phyloP scores from a whole-genome alignment of 2,113 vertebrate genomes.

The Columba janthina region DNA sequence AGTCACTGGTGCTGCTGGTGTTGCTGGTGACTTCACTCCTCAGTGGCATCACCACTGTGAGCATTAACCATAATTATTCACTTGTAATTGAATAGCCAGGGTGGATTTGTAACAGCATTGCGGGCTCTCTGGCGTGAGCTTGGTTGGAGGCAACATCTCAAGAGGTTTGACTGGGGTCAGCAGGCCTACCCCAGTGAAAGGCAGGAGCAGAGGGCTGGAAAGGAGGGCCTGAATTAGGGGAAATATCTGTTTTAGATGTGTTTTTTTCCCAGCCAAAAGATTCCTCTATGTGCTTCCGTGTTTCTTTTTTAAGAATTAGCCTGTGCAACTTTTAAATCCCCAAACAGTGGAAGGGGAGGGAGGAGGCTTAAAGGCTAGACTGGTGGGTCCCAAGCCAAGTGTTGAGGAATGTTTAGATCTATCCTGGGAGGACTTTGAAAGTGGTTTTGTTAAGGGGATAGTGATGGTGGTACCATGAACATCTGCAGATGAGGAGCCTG shows the following conservation, averaged over 20 bases:
- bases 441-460: background rate
- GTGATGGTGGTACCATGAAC: background rate
- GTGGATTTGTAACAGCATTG: background rate
- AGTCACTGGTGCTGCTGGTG: background rate
- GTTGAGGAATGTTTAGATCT: background rate
- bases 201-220: background rate
- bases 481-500: background rate
- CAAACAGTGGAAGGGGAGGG: background rate
- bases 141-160: background rate
- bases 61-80: background rate
- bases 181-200: background rate
- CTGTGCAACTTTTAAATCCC: background rate
- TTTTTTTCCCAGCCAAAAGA: background rate
- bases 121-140: background rate
- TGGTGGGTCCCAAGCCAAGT: background rate
- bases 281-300: background rate
- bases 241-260: background rate
- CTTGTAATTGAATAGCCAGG: background rate
- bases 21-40: background rate
- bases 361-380: background rate
- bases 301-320: background rate
- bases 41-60: fast-evolving
- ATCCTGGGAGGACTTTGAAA: background rate
- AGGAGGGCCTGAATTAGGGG: background rate
- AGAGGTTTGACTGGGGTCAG: background rate